Conservation (phyloP, 37 sponge, comb jelly and placozoan genomes). For the Beroe ovata region DNA sequence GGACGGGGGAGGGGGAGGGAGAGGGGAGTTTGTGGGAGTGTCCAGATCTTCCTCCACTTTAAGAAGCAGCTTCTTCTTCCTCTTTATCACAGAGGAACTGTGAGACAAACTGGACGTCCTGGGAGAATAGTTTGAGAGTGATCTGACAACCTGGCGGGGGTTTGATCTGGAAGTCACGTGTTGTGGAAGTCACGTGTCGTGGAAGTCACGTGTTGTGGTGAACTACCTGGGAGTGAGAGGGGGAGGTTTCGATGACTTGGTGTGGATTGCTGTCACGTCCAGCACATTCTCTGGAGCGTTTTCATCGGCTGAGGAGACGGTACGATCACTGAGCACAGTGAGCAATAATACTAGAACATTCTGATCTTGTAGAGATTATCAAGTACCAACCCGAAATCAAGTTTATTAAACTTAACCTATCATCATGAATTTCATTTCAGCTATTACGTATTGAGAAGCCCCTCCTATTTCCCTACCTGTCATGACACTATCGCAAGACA, state of each 20-base stretch:
- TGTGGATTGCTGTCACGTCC: slow-evolving; percentile 12
- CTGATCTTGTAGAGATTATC: too few species aligned
- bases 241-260: not conserved
- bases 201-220: too few species aligned
- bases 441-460: too few species aligned
- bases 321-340: too few species aligned
- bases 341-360: too few species aligned
- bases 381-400: too few species aligned
- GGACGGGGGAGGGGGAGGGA: slow-evolving; percentile 25
- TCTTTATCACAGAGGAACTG: not conserved
- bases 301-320: slow-evolving; percentile 5
- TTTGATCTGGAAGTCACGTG: too few species aligned
- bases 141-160: too few species aligned
- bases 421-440: too few species aligned
- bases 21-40: slow-evolving; percentile 63
- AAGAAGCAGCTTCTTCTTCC: not conserved
- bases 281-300: slow-evolving; percentile 4
- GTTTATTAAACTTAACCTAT: too few species aligned
- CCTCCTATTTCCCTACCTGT: slow-evolving; percentile 20
- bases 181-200: too few species aligned
- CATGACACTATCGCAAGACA: slow-evolving; percentile 25
- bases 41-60: slow-evolving; percentile 3
- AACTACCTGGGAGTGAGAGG: slow-evolving; percentile 50
- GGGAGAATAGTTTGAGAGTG: too few species aligned
- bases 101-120: not conserved